Evolutionary conservation across 2,113 vertebrate genomes (phyloP).

Genomic region (Paramormyrops kingsleyae): DNA sequence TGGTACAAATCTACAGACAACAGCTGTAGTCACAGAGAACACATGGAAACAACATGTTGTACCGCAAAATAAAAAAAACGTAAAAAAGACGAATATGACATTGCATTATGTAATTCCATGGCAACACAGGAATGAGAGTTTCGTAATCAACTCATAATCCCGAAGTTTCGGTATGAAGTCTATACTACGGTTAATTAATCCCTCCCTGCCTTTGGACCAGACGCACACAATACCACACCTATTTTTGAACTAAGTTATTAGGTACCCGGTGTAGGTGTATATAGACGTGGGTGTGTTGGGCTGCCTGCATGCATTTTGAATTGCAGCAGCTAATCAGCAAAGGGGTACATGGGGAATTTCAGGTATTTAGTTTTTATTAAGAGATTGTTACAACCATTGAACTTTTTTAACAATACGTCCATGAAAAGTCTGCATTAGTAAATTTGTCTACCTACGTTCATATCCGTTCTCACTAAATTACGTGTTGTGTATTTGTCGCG

Average conservation of each 20-base stretch:
- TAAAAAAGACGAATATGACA: neutral
- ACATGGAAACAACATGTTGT: neutral
- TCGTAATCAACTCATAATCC: neutral
- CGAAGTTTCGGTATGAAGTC: neutral
- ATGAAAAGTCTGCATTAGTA: neutral
- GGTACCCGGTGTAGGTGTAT: neutral
- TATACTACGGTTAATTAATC: neutral
- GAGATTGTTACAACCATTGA: neutral
- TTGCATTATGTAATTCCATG: neutral
- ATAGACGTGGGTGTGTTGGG: neutral
- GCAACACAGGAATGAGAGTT: neutral
- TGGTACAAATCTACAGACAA: neutral
- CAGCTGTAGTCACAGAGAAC: neutral
- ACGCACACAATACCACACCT: neutral
- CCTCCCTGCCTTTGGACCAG: neutral
- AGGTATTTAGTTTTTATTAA: neutral
- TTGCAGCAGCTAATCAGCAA: neutral
- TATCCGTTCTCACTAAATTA: neutral
- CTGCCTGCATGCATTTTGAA: neutral
- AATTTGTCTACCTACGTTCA: neutral
- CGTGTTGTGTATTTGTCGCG: neutral
- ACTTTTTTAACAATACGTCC: neutral
- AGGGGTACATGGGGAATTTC: neutral
- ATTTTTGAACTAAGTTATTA: neutral
- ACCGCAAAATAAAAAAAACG: neutral